These are phyloP conservation scores for Pseudomugil gertrudae DNA, from an alignment of 2,797 vertebrate genomes.

Conservation along the genomic window DNA sequence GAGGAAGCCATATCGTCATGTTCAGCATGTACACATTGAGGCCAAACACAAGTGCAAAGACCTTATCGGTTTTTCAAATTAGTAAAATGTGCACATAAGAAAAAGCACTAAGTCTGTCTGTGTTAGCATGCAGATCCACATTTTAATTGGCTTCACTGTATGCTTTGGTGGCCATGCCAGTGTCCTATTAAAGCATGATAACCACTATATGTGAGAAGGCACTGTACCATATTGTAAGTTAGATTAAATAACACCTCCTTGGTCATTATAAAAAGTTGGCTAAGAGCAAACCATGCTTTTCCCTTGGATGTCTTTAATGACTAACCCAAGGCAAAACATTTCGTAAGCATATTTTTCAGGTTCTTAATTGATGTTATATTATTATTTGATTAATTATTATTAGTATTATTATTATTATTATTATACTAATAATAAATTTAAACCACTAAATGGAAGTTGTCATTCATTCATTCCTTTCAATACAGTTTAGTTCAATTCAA, in stretches of 20 bases:
- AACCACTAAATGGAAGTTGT: too few species aligned
- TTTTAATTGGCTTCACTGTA: slow-evolving; percentile 67
- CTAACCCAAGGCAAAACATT: background rate
- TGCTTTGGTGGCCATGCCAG: slow-evolving; percentile 56
- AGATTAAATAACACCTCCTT: slow-evolving; percentile 40
- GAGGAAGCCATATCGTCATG: slow-evolving; percentile 42
- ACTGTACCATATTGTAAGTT: slow-evolving; percentile 36
- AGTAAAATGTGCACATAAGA: slow-evolving; percentile 39
- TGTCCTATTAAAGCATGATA: slow-evolving; percentile 55
- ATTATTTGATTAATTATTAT: background rate
- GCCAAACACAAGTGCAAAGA: slow-evolving; percentile 56
- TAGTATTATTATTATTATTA: too few species aligned
- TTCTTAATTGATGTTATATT: background rate
- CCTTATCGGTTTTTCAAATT: slow-evolving; percentile 63
- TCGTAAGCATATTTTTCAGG: background rate
- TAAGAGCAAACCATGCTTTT: background rate
- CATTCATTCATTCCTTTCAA: too few species aligned
- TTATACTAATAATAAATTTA: background rate
- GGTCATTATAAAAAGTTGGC: slow-evolving; percentile 33
- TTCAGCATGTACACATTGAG: slow-evolving; percentile 45
- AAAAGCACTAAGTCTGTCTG: slow-evolving; percentile 33
- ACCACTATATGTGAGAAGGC: slow-evolving; percentile 42
- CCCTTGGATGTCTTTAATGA: background rate
- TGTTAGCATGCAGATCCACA: slow-evolving; percentile 39
- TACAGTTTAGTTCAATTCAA: too few species aligned